Base-by-base conservation (phyloP, 2,888 invertebrate species). In the Bhutanitis thaidina region DNA sequence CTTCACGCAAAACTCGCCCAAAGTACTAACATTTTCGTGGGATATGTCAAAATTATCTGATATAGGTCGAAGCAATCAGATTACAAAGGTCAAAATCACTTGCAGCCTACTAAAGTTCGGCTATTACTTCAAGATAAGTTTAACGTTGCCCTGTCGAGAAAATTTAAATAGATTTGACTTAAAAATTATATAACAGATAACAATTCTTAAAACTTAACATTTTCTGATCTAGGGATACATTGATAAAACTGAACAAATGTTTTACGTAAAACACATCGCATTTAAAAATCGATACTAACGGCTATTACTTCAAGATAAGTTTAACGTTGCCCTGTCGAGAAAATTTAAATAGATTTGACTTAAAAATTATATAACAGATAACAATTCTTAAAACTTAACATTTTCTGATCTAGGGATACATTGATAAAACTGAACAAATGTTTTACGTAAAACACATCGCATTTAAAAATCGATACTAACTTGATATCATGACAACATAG, bases 11-110 rank as follows among this genome's bases (percentile, higher is more conserved):
- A 80, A 81, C 63, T 80, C 74, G 60, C 59, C 62, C 27, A 45
- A 66, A 66, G 68, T 65, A 69, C 69, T 50, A 59, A 62, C 60
- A 61, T 64, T 71, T 70, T 70, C 60, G 69, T 68, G 64, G 74
- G 74, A 74, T 79, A 78, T 70, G 77, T 80, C 77, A 78, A 82
- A 81, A 65, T 83, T 82, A 81, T 81, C 81, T 81, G 77, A 82
- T 79, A 74, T 71, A 78, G 82, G 80, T 78, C 76, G 68, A 59
- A 66, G 65, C 61, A 63, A 74, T 72, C 62, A 68, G 72, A 71
- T 76, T 69, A 76, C 70, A 68, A 67, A 75, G 76, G 77, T 74
- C 74, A 67, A 71, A 78, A 79, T 80, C 75, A 80, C 80, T 80
- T 77, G 77, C 76, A 79, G 71, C 61, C 65, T 52, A 60, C 57